Evolutionary conservation across 2,888 invertebrate genomes (phyloP), one percentile per base, ranked within the genome.

Genomic region (Blera fallax): DNA sequence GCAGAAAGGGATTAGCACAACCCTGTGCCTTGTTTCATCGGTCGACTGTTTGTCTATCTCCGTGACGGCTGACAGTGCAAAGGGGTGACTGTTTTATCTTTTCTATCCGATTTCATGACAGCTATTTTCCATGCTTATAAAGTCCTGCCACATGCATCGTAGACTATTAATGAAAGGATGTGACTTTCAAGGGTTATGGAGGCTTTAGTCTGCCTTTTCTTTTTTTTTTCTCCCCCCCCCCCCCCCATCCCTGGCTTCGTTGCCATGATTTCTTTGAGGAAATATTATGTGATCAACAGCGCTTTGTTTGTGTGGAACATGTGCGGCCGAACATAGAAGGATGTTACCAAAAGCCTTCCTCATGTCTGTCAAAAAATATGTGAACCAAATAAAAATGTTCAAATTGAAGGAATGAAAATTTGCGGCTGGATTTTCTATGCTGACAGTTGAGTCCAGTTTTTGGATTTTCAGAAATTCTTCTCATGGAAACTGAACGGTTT

Each of bases 81-180:
- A 52, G 24, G 77, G 32, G 24, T 60, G 70, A 45, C 62, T 70
- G 56, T 64, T 62, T 78, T 62, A 62, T 78, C 62, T 37, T 37
- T 56, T 58, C 69, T 45, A 52, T 62, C 45, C 43, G 40, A 78
- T 70, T 58, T 69, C 37, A 62, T 76, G 65, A 70, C 62, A 76
- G 54, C 34, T 24, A 48, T 69, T 62, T 43, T 48, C 4, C 11
- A 43, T 60, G 60, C 16, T 32, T 50, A 50, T 27, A 69, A 70
- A 56, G 60, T 76, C 73, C 69, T 64, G 74, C 69, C 81, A 76
- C 74, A 81, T 69, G 81, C 81, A 69, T 69, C 81, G 81, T 76
- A 69, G 74, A 69, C 60, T 81, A 69, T 76, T 76, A 81, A 81
- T 69, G 69, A 76, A 74, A 62, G 54, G 37, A 74, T 74, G 69